Evolutionary conservation across 2,888 invertebrate genomes (phyloP), one percentile per base, ranked within the genome.

Genomic region (Chloroclystis v-ata): DNA sequence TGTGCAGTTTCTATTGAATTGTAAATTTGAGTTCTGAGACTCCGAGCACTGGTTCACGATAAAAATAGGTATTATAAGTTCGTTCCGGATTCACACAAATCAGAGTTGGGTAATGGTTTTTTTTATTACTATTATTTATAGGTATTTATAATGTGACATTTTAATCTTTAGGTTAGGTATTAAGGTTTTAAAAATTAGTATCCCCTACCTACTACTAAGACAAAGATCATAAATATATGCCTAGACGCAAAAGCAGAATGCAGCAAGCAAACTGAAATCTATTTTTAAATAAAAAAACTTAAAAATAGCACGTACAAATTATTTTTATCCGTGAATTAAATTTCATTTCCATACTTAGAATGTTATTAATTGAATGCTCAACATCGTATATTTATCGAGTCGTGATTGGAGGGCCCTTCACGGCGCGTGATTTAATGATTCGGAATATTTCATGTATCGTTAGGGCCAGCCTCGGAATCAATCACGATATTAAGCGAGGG

Each of bases 1-100:
- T 81, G 78, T 81, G 81, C 82, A 78, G 80, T 80, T 77, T 76
- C 82, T 77, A 83, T 84, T 83, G 83, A 83, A 85, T 84, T 85
- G 83, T 80, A 82, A 82, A 84, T 83, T 80, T 78, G 69, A 79
- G 75, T 75, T 75, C 77, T 78, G 75, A 78, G 78, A 77, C 70
- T 76, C 69, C 69, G 67, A 73, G 73, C 71, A 69, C 65, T 67
- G 71, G 69, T 74, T 75, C 67, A 56, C 65, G 67, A 64, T 69
- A 73, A 75, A 71, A 77, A 73, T 68, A 67, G 65, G 51, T 60
- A 60, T 62, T 60, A 67, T 65, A 67, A 65, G 62, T 63, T 64
- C 56, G 59, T 69, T 69, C 61, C 54, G 52, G 43, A 41, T 28
- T 45, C 43, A 8, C 14, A 26, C 20, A 46, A 33, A 38, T 24